Percentiles rank a stretch among this genome's conserved stretches.
These are phyloP conservation scores for Pogonocherus hispidulus DNA, from an alignment of 2,888 invertebrate species.

Conservation along the genomic window DNA sequence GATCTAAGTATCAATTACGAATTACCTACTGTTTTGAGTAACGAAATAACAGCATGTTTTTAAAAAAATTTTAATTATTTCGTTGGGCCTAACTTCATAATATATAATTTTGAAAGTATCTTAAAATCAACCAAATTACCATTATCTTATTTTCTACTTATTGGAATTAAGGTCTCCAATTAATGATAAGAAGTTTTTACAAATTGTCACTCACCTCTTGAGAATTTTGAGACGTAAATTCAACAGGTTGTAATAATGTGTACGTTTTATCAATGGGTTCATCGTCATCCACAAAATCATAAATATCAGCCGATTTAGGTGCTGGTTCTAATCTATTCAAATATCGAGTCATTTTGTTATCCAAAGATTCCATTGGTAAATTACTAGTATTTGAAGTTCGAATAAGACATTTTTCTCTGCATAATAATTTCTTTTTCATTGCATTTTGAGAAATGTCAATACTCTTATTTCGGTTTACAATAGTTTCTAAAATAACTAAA, in stretches of 20 bases:
- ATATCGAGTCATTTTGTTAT: slow-evolving; percentile 8
- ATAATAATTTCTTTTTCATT: background rate
- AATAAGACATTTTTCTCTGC: background rate
- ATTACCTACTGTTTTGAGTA: too few relatives aligned
- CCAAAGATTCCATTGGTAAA: slow-evolving; percentile 4
- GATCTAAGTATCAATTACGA: too few relatives aligned
- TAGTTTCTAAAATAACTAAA: too few relatives aligned
- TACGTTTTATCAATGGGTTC: slow-evolving; percentile 1
- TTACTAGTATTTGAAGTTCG: background rate
- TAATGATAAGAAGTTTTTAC: background rate
- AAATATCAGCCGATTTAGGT: slow-evolving; percentile 5
- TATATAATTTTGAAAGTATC: too few relatives aligned
- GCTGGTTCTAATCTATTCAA: slow-evolving; percentile 1
- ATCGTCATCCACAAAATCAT: slow-evolving; percentile 8
- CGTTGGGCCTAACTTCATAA: too few relatives aligned
- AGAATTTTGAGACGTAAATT: background rate
- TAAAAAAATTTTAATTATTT: too few relatives aligned
- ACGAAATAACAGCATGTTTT: too few relatives aligned
- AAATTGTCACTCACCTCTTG: background rate
- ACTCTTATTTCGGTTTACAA: background rate
- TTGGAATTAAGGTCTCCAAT: background rate
- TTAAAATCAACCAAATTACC: too few relatives aligned
- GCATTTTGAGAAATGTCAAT: background rate
- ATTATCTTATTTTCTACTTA: background rate
- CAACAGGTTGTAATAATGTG: background rate